phyloP scores from a whole-genome alignment of 1,140 invertebrate species.

The Atopsyche davidsoni region DNA sequence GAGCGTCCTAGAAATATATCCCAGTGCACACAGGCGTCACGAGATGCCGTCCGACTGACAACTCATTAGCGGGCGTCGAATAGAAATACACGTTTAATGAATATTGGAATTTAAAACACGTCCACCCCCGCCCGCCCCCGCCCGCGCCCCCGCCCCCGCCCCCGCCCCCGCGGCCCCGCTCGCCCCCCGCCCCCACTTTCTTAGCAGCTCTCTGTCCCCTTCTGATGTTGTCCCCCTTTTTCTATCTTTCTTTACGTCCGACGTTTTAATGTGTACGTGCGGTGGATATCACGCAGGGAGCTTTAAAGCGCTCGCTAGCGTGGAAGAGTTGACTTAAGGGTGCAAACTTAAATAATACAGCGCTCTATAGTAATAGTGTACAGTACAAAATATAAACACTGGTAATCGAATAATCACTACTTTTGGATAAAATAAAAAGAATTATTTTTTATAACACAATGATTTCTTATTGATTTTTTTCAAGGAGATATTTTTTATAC shows the following conservation, averaged over 20 bases:
- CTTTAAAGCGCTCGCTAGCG: too few species aligned
- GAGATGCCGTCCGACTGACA: conserved; percentile 29
- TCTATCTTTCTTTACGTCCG: conserved; percentile 32
- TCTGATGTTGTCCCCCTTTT: conserved; percentile 32
- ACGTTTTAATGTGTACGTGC: conserved; percentile 31
- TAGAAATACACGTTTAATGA: conserved; percentile 33
- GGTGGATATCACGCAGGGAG: conserved; percentile 18
- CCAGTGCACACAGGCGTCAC: conserved; percentile 21
- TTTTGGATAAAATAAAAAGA: too few species aligned
- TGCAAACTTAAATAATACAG: not conserved
- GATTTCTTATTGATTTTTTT: too few species aligned
- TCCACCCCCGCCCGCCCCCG: conserved; percentile 21
- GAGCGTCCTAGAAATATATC: conserved; percentile 19
- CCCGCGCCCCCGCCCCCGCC: conserved; percentile 10
- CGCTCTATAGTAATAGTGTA: not conserved
- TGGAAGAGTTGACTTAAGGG: not conserved
- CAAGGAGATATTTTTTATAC: too few species aligned
- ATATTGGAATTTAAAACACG: conserved; percentile 33
- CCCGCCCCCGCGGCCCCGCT: conserved; percentile 6
- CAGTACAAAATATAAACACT: not conserved
- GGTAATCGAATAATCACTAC: too few species aligned
- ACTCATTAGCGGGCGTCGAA: conserved; percentile 32
- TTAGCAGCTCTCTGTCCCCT: conserved; percentile 31
- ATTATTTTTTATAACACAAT: too few species aligned
- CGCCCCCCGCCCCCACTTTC: conserved; percentile 25